Evolutionary conservation across 1,140 invertebrate genomes (phyloP), one percentile per base, ranked within the genome.

Genomic region (Nixonia krombeini): DNA sequence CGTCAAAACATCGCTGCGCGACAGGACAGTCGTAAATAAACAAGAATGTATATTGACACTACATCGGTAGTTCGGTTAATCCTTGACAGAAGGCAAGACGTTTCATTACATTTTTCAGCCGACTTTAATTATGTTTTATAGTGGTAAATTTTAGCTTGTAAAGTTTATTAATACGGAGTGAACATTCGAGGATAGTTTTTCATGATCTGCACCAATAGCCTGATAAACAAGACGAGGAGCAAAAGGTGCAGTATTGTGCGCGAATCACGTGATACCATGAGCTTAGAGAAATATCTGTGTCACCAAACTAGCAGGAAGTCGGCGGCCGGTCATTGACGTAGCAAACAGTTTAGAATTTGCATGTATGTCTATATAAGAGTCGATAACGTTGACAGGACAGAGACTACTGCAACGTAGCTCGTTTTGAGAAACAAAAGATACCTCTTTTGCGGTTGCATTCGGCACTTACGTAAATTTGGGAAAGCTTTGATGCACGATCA

Each of bases 311-410:
- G 65, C 35, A 53, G 68, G n/a, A n/a, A 50, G 49, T 37, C 5
- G 52, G 59, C 58, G 74, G 72, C 52, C 58, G 71, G 68, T 66
- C 50, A 58, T 40, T 45, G 52, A 55, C 50, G 57, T 61, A 72
- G 70, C 71, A 78, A 76, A 74, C 76, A 78, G 75, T 63, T 77
- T 75, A 66, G 70, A 80, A 80, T 80, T 78, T 62, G 68, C 74
- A 78, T 78, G 73, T 70, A 76, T 76, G 78, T 76, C 77, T 72
- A 77, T n/a, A 76, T 53, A 53, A 35, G 45, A 62, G 55, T 41
- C 29, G 4, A 12, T 9, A 9, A 7, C 1, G 58, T 17, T 38
- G 51, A 37, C 44, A 38, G 42, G 40, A 25, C 31, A 47, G 56
- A 66, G 56, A 51, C 52, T 59, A 52, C 45, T 51, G 52, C 56